phyloP scores from a whole-genome alignment of 2,888 invertebrate species.

The Iselma pallidipennis region DNA sequence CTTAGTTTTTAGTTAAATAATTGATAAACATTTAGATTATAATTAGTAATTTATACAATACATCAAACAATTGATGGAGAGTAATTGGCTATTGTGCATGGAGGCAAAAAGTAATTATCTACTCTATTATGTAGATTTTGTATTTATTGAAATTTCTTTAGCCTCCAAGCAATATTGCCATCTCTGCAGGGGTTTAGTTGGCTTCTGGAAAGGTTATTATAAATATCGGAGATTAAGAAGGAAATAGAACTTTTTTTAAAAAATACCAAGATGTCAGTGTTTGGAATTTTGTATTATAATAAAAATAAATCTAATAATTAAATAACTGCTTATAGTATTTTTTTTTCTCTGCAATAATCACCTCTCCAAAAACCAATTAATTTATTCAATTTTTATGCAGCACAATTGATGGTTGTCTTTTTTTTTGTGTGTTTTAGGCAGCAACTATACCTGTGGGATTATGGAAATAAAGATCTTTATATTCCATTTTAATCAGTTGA shows the following conservation, averaged over 20 bases:
- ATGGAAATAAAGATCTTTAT: conserved; percentile 54
- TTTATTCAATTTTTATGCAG: neutral
- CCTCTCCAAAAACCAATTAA: conserved; percentile 51
- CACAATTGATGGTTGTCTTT: conserved; percentile 27
- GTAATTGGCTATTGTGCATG: conserved; percentile 39
- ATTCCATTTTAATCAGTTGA: conserved; percentile 48
- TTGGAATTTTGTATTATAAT: conserved; percentile 40
- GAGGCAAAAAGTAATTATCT: conserved; percentile 33
- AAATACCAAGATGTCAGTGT: conserved; percentile 8
- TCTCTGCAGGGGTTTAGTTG: conserved; percentile 74
- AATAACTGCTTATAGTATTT: conserved; percentile 35
- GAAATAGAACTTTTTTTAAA: conserved; percentile 37
- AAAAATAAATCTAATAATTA: conserved; percentile 48
- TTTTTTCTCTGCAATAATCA: conserved; percentile 28
- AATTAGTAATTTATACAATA: conserved; percentile 36
- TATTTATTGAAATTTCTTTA: conserved; percentile 3
- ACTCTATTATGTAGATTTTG: conserved; percentile 15
- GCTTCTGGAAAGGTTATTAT: conserved; percentile 81
- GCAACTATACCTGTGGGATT: conserved; percentile 40
- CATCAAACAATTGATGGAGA: conserved; percentile 29
- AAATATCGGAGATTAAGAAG: conserved; percentile 77
- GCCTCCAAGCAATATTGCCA: conserved; percentile 57
- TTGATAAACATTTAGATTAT: conserved; percentile 37
- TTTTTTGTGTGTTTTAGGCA: conserved; percentile 50
- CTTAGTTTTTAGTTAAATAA: conserved; percentile 41